A percentile compares a stretch with the other conserved stretches of the same genome.
Conservation (phyloP, 2,113 vertebrate species). For the Halichoerus grypus region DNA sequence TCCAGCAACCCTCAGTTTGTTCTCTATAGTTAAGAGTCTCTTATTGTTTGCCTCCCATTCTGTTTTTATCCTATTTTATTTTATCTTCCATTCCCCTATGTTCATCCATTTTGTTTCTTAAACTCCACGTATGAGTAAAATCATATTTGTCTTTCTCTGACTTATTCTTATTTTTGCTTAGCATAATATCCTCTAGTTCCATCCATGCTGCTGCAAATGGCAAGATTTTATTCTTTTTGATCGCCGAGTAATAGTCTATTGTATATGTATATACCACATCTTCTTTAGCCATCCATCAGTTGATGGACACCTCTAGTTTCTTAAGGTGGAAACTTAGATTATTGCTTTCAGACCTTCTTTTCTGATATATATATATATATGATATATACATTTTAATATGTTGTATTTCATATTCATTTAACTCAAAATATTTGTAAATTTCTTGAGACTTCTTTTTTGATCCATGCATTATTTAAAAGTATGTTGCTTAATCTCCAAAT, state of each 20-base stretch:
- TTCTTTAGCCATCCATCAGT: neutral
- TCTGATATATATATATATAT: neutral
- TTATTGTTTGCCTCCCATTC: neutral
- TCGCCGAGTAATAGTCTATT: neutral
- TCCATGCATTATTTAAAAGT: neutral
- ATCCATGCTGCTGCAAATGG: neutral
- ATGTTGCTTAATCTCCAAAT: neutral
- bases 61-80: neutral
- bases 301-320: neutral
- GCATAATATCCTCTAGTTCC: neutral
- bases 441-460: neutral
- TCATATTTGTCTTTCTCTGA: neutral
- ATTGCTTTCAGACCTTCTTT: neutral
- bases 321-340: neutral
- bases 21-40: neutral
- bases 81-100: neutral
- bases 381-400: neutral
- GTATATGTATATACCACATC: neutral
- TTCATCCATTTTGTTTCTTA: neutral
- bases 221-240: neutral
- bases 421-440: neutral
- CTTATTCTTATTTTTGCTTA: neutral
- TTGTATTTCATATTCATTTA: neutral
- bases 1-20: neutral
- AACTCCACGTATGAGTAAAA: neutral